These are phyloP conservation scores for Orthonevra nobilis DNA, from an alignment of 2,888 invertebrate genomes.

Conservation along the genomic window DNA sequence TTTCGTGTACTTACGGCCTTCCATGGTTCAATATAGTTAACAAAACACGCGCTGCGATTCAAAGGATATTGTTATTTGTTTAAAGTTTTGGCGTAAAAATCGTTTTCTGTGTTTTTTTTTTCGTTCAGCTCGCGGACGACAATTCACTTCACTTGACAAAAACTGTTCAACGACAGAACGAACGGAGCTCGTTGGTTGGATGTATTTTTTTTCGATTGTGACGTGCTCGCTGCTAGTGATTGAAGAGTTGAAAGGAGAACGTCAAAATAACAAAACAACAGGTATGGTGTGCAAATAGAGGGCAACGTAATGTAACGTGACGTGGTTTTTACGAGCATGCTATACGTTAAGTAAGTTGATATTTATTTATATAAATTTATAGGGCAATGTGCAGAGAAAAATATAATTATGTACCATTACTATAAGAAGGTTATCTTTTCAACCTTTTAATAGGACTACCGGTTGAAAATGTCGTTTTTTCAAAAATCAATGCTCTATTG, in stretches of 20 bases:
- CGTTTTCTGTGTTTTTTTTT: too few species aligned
- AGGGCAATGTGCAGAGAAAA: too few species aligned
- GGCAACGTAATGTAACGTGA: background rate
- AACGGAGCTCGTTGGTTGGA: slow-evolving; percentile 42
- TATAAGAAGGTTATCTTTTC: too few species aligned
- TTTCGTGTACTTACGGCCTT: slow-evolving; percentile 52
- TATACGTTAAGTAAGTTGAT: too few species aligned
- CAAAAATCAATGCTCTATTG: too few species aligned
- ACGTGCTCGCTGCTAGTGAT: slow-evolving; percentile 44
- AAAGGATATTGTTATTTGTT: slow-evolving; percentile 40
- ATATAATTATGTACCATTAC: too few species aligned
- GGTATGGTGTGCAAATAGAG: slow-evolving; percentile 23
- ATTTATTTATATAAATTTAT: too few species aligned
- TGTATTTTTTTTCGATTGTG: slow-evolving; percentile 18
- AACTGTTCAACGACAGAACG: slow-evolving; percentile 48
- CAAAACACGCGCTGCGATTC: slow-evolving; percentile 20
- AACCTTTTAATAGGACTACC: too few species aligned
- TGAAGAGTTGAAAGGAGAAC: slow-evolving; percentile 29
- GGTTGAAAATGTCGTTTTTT: too few species aligned
- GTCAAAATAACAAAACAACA: slow-evolving; percentile 45
- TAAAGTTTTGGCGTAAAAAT: too few species aligned
- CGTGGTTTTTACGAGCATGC: background rate
- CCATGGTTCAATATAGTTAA: slow-evolving; percentile 42
- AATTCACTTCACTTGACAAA: slow-evolving; percentile 53
- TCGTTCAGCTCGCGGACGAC: slow-evolving; percentile 11